These are phyloP conservation scores for Chymomyza caudatula DNA, from an alignment of 2,888 invertebrate genomes.

Conservation along the genomic window DNA sequence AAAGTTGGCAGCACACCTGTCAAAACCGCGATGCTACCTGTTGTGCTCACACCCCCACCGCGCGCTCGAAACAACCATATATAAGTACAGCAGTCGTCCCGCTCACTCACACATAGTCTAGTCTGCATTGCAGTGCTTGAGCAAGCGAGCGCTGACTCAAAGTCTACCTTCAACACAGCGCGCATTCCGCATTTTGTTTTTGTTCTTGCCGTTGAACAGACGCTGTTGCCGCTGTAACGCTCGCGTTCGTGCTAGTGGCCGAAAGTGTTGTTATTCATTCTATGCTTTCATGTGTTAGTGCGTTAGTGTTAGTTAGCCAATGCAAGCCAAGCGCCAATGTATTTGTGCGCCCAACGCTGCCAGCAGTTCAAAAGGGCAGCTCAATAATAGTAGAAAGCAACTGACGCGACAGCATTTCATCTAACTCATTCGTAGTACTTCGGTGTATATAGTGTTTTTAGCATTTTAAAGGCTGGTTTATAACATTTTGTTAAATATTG, in stretches of 20 bases:
- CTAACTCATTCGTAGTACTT: slow-evolving; percentile 40
- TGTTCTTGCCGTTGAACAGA: slow-evolving; percentile 47
- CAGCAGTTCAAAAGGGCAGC: slow-evolving; percentile 67
- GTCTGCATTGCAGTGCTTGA: slow-evolving; percentile 35
- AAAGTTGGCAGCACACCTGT: slow-evolving; percentile 1
- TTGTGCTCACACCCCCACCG: not conserved
- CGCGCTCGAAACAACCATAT: not conserved
- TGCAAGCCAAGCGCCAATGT: slow-evolving; percentile 43
- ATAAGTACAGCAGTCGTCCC: not conserved
- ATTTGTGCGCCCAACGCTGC: slow-evolving; percentile 53
- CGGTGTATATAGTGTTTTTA: too few relatives aligned
- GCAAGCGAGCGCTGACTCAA: slow-evolving; percentile 34
- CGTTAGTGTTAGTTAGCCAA: slow-evolving; percentile 52
- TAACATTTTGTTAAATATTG: slow-evolving; percentile 17
- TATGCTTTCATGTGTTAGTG: slow-evolving; percentile 29
- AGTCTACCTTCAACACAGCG: slow-evolving; percentile 38
- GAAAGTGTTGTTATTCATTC: slow-evolving; percentile 37
- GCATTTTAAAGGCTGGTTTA: not conserved
- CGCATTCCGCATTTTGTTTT: slow-evolving; percentile 62
- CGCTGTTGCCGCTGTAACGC: slow-evolving; percentile 27
- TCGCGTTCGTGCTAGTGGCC: slow-evolving; percentile 17
- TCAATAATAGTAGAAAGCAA: slow-evolving; percentile 30
- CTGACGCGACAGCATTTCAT: slow-evolving; percentile 40
- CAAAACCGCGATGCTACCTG: not conserved
- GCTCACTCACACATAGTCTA: slow-evolving; percentile 23